These are phyloP conservation scores for Teleogryllus occipitalis DNA, from an alignment of 1,140 invertebrate genomes.

Conservation along the genomic window DNA sequence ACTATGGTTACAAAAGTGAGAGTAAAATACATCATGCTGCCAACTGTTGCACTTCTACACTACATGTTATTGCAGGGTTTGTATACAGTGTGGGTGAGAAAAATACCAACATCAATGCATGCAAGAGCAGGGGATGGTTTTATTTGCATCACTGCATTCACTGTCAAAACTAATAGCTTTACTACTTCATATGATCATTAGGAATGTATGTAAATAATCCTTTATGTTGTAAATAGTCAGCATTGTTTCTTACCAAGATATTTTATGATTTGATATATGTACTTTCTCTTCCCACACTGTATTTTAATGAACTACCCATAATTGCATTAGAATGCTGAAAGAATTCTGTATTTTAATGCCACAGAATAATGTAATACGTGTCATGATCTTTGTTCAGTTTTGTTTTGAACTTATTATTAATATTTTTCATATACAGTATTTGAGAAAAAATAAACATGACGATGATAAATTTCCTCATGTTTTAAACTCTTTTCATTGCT, in stretches of 20 bases:
- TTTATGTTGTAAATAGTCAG: no score
- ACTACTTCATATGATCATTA: no score
- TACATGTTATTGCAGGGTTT: constrained; percentile 4
- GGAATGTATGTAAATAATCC: no score
- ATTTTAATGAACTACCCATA: neutral
- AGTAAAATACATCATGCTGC: neutral
- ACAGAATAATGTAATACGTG: neutral
- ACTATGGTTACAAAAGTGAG: neutral
- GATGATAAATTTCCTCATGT: no score
- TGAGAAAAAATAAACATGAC: no score
- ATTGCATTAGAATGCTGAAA: neutral
- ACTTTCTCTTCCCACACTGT: neutral
- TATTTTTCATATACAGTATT: no score
- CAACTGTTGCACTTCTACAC: neutral
- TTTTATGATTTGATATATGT: no score
- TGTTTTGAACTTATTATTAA: no score
- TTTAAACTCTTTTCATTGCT: no score
- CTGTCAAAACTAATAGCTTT: no score
- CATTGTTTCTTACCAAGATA: no score
- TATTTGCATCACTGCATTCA: neutral
- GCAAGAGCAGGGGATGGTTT: neutral
- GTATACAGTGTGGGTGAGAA: neutral
- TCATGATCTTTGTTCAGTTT: no score
- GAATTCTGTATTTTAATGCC: neutral
- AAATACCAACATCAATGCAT: neutral